Percentiles rank a stretch among this genome's conserved stretches.
Evolutionary conservation across 2,113 vertebrate species (phyloP).

Genomic region (Rhegmatorhina hoffmannsi): DNA sequence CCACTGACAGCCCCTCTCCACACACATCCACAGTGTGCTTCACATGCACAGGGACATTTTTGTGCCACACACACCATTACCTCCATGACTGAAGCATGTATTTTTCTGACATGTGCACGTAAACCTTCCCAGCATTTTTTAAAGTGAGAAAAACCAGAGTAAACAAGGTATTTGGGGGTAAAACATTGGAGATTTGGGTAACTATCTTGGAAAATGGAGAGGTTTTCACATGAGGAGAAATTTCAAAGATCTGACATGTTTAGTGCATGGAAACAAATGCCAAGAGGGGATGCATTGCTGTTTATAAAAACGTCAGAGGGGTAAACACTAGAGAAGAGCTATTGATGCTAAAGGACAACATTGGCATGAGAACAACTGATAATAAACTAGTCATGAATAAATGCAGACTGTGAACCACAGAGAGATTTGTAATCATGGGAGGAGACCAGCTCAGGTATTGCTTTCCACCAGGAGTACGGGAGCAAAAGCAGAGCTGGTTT

Average conservation of each 20-base stretch:
- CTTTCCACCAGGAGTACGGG: neutral
- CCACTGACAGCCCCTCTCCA: neutral
- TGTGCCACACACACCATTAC: neutral
- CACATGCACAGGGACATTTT: neutral
- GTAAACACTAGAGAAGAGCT: conserved; percentile 51
- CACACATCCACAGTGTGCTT: fast-evolving
- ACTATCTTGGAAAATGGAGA: neutral
- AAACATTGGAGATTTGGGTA: neutral
- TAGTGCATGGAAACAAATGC: neutral
- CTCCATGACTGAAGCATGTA: fast-evolving
- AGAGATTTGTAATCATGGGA: neutral
- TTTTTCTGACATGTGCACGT: neutral
- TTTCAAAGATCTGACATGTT: neutral
- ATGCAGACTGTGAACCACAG: conserved; percentile 4
- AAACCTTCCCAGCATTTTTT: neutral
- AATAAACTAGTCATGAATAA: conserved; percentile 50
- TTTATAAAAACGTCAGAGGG: conserved; percentile 33
- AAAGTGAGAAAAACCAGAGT: neutral
- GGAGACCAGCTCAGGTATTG: neutral
- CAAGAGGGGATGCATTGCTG: neutral
- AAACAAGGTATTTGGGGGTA: neutral
- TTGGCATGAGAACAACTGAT: conserved; percentile 38
- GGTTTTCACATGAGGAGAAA: neutral
- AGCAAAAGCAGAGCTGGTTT: neutral
- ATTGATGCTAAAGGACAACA: conserved; percentile 47